Conservation (phyloP, 2,113 vertebrate species). For the Plestiodon gilberti region DNA sequence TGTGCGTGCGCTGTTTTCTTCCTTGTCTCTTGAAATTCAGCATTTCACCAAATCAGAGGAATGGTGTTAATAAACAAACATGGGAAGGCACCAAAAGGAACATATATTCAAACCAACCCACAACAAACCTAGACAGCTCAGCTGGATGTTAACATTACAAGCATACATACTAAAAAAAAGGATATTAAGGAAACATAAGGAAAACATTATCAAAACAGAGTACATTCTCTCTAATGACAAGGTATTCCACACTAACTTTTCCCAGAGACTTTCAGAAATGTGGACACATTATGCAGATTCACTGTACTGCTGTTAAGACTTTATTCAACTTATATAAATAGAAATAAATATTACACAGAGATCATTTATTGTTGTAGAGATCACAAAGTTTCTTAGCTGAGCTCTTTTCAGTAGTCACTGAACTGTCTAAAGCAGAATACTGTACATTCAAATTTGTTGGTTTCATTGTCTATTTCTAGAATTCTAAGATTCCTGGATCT, state of each 20-base stretch:
- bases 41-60: constrained; percentile 33
- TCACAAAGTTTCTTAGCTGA: accelerated
- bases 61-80: constrained; percentile 59
- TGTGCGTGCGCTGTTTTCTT: not conserved
- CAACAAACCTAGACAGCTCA: constrained; percentile 45
- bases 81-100: constrained; percentile 32
- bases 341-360: not conserved
- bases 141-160: constrained; percentile 63
- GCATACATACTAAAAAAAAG: constrained; percentile 31
- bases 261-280: not conserved
- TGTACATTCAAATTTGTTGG: too few relatives aligned
- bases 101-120: constrained; percentile 45
- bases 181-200: constrained; percentile 71
- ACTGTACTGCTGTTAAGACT: not conserved
- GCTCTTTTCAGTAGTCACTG: not conserved
- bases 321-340: accelerated
- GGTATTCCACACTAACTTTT: constrained; percentile 59
- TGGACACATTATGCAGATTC: not conserved
- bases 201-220: constrained; percentile 75
- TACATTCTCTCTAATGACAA: constrained; percentile 55
- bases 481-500: not conserved
- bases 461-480: not conserved
- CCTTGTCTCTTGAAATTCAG: not conserved
- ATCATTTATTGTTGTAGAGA: too few relatives aligned
- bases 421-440: constrained; percentile 1